Base-by-base conservation (phyloP, 2,888 invertebrate genomes). In the Pristionchus maxplancki region DNA sequence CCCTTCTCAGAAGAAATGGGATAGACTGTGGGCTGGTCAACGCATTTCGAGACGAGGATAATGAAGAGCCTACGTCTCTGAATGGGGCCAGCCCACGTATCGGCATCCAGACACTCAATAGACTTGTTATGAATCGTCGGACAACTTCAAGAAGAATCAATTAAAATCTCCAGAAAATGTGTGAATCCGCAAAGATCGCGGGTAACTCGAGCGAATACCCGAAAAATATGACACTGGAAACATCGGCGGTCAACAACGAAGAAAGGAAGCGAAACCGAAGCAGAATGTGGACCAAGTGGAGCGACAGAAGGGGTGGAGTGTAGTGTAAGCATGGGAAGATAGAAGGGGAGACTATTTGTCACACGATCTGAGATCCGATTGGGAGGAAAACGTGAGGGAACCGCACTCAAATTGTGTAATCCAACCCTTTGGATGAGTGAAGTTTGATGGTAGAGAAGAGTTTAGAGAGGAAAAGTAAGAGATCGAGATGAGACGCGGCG, bases 361-460 rank as follows among this genome's bases (percentile, higher is more conserved):
- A 44, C 48, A n/a, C 67, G 67, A 67, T 13, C 31, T 67, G 31
- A 67, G 28, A 78, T 40, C 40, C 44, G 24, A 44, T 44, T 78
- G n/a, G n/a, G 9, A 40, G 58, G 44, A 48, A 44, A 20, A 44
- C 6, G 24, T 37, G 71, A 71, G 15, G 64, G 71, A 40, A 71
- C n/a, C 37, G 34, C 37, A 71, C 37, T 58, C 37, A 20, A 37
- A 20, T 37, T 37, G 71, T 71, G 71, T 71, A 71, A 71, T 71
- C 37, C 28, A 37, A 71, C 37, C 71, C 71, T 6, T n/a, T 58
- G 37, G 37, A 71, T 37, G 71, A 37, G 44, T 28, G 78, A 28
- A 40, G 44, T 78, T 78, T 78, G 78, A 78, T 48, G 71, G 71
- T 71, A 71, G 71, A 64, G 64, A 37, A 71, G 71, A 78, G 74